These are phyloP conservation scores for Epinephelus fuscoguttatus DNA, from an alignment of 2,113 vertebrate species.

Conservation along the genomic window DNA sequence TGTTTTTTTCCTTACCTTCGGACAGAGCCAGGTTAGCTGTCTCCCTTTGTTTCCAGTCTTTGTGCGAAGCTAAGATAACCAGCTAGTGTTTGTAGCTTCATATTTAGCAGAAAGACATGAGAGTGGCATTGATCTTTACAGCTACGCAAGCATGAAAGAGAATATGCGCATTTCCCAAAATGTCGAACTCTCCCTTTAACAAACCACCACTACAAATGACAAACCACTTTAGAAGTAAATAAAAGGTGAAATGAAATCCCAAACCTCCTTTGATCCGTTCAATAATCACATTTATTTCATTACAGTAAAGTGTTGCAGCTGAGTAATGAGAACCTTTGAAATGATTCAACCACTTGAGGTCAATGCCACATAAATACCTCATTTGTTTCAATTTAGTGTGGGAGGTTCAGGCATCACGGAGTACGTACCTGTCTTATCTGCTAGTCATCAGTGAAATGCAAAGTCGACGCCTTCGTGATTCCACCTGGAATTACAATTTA, in stretches of 20 bases:
- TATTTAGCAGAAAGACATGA: neutral
- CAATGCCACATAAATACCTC: constrained; percentile 56
- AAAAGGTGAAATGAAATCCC: constrained; percentile 11
- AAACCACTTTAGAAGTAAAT: constrained; percentile 21
- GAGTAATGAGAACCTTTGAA: constrained; percentile 43
- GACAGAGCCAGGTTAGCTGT: neutral
- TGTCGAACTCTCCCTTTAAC: neutral
- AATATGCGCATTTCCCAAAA: neutral
- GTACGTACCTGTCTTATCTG: constrained; percentile 50
- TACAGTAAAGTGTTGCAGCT: constrained; percentile 14
- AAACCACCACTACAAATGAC: constrained; percentile 4
- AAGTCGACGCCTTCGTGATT: constrained; percentile 41
- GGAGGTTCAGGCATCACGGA: constrained; percentile 32
- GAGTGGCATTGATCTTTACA: neutral
- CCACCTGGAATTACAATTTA: constrained; percentile 55
- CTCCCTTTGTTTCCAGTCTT: neutral
- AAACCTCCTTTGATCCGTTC: constrained; percentile 9
- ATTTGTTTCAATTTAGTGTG: constrained; percentile 70
- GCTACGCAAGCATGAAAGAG: neutral
- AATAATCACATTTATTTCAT: constrained; percentile 41
- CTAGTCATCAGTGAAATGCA: constrained; percentile 52
- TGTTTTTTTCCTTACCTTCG: neutral
- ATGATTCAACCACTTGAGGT: constrained; percentile 37
- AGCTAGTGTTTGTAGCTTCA: neutral
- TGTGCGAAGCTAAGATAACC: neutral